These are phyloP conservation scores for Holocentrus rufus DNA, from an alignment of 2,797 vertebrate genomes.

Conservation along the genomic window DNA sequence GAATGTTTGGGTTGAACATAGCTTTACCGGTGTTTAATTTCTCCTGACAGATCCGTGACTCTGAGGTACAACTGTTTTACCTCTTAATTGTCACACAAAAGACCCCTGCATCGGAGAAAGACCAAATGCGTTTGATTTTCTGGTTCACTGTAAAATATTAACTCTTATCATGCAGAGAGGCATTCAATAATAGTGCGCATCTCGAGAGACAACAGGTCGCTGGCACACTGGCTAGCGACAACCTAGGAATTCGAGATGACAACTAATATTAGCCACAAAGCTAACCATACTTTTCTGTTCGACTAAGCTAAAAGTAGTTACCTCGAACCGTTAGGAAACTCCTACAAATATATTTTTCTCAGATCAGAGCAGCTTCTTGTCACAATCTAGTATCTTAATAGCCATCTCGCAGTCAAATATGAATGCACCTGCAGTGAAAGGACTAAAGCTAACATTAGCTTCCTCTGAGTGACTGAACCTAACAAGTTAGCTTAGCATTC, in stretches of 20 bases:
- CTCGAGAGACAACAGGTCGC: constrained; percentile 64
- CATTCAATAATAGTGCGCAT: constrained; percentile 37
- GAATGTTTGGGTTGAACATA: constrained; percentile 87
- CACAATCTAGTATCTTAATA: neutral
- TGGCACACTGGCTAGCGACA: neutral
- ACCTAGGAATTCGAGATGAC: constrained; percentile 47
- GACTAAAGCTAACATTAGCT: constrained; percentile 62
- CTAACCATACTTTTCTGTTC: constrained; percentile 47
- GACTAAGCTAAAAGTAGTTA: neutral
- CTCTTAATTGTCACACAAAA: no score
- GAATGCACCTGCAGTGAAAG: constrained; percentile 52
- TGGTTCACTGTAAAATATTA: neutral
- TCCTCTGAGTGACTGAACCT: constrained; percentile 22
- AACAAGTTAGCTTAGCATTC: constrained; percentile 56
- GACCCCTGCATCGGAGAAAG: constrained; percentile 1
- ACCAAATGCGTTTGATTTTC: neutral
- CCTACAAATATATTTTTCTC: neutral
- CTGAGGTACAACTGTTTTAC: neutral
- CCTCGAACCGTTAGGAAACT: neutral
- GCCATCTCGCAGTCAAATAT: neutral
- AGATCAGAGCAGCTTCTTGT: fast-evolving
- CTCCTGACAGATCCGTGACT: constrained; percentile 25
- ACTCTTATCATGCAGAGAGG: constrained; percentile 6
- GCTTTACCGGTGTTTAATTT: constrained; percentile 33
- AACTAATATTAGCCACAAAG: constrained; percentile 52